Base-by-base conservation (phyloP, 2,797 vertebrate species). In the Phataginus tricuspis region DNA sequence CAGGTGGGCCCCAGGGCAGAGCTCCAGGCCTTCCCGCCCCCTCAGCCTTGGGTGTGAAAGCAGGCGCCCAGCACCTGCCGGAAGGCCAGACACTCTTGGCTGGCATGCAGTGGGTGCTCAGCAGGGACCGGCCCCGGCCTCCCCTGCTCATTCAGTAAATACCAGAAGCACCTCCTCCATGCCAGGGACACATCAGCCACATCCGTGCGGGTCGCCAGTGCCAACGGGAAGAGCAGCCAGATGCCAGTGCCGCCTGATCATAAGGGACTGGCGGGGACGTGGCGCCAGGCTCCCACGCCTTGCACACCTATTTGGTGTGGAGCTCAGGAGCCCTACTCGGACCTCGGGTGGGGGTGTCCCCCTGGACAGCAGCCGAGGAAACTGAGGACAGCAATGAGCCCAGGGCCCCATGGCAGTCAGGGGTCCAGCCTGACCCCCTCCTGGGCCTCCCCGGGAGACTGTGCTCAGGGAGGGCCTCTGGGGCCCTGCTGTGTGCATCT, bases 371-470 rank as follows among this genome's bases (percentile, higher is more conserved):
- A 21, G 51, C 72, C 16, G 39, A 29, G 57, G 53, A 79, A 7
- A 15, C 75, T 0, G 1, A 19, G 25, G 45, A 53, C 64, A 7
- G 16, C 15, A 21, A 5, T 57, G 3, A 13, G 23, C n/a, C 37
- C 15, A 34, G 59, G 74, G 45, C 31, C 16, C 13, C 0, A 16
- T 1, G 5, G n/a, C 16, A n/a, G 5, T 51, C 66, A 1, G 31
- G 16, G 42, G 0, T 7, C 15, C 0, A 0, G 31, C 21, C 9
- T 9, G 2, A 16, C 27, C 49, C 23, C 71, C 51, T 79, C 34
- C 11, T 2, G 37, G 16, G 18, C 42, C 37, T 21, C 31, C 16
- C 13, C 61, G 18, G 7, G 5, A 0, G 49, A 13, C 34, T 1
- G 66, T 42, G 29, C 66, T 23, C 12, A 0, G 66, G 55, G 4